Percentiles rank a stretch among this genome's conserved stretches.
phyloP scores from a whole-genome alignment of 2,797 vertebrate species.

The Microctenopoma steveboyesi region DNA sequence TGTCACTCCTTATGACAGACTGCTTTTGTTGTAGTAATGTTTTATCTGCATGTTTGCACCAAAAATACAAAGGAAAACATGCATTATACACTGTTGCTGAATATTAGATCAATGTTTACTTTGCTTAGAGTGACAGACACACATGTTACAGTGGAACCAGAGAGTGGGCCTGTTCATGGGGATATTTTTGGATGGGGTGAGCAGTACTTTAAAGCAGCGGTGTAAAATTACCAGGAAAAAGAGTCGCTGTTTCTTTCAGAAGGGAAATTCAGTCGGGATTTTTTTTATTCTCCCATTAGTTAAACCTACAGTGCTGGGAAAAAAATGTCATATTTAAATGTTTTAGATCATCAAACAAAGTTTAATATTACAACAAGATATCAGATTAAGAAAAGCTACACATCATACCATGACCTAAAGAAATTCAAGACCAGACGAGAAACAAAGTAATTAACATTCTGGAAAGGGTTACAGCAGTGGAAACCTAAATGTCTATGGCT shows the following conservation, averaged over 20 bases:
- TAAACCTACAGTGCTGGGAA: background rate
- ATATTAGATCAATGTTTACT: constrained; percentile 22
- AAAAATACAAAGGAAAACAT: background rate
- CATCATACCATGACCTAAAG: too few species aligned
- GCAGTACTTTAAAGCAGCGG: constrained; percentile 39
- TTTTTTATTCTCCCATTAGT: background rate
- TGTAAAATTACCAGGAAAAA: constrained; percentile 43
- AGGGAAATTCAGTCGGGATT: constrained; percentile 13
- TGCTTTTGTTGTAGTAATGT: background rate
- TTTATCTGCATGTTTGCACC: constrained; percentile 4
- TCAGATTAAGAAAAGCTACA: too few species aligned
- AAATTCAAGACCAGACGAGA: too few species aligned
- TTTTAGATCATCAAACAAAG: too few species aligned
- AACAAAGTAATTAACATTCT: too few species aligned
- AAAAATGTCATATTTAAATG: too few species aligned
- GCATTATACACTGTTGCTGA: constrained; percentile 3
- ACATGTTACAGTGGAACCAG: constrained; percentile 59
- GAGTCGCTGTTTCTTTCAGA: background rate
- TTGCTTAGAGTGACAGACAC: constrained; percentile 74
- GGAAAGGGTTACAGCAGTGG: too few species aligned
- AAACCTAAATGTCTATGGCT: too few species aligned
- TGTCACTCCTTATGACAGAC: constrained; percentile 4
- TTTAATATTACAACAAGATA: too few species aligned
- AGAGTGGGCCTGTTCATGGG: constrained; percentile 28
- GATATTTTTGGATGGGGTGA: constrained; percentile 70